Evolutionary conservation across 2,113 vertebrate species (phyloP).

Genomic region (Raja brachyura): DNA sequence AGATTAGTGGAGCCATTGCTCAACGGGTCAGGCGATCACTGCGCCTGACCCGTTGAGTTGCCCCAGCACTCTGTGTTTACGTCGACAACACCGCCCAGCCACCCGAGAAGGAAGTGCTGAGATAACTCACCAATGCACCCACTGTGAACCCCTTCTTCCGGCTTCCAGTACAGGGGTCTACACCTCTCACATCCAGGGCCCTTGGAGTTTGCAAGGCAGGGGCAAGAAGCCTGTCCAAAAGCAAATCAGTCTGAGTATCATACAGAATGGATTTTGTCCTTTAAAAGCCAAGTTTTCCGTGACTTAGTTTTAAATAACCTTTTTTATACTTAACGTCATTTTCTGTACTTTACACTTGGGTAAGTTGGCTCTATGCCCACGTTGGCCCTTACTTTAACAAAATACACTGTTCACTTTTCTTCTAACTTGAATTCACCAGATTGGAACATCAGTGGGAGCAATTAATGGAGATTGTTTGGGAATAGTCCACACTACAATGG

Average conservation of each 20-base stretch:
- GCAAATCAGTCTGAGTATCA: slow-evolving; percentile 26
- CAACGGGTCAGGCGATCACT: no score
- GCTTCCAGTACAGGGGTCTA: slow-evolving; percentile 83
- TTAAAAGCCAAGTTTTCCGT: not conserved
- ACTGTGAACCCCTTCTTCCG: slow-evolving; percentile 60
- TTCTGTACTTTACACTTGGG: not conserved
- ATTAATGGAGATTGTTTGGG: no score
- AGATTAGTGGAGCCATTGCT: not conserved
- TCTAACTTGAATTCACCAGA: no score
- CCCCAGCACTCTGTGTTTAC: no score
- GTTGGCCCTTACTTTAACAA: not conserved
- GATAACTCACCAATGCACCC: slow-evolving; percentile 70
- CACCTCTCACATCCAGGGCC: slow-evolving; percentile 71
- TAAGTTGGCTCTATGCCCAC: not conserved
- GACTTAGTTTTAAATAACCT: not conserved
- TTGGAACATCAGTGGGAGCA: no score
- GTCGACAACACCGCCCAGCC: not conserved
- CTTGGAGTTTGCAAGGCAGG: slow-evolving; percentile 67
- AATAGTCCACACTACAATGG: no score
- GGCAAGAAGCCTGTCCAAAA: slow-evolving; percentile 66
- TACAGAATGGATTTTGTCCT: no score
- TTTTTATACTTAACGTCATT: not conserved
- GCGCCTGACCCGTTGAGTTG: no score
- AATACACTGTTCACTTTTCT: not conserved
- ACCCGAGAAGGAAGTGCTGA: not conserved